A percentile compares a stretch with the other conserved stretches of the same genome.
phyloP scores from a whole-genome alignment of 2,888 invertebrate species.

The Oasisia sp. region DNA sequence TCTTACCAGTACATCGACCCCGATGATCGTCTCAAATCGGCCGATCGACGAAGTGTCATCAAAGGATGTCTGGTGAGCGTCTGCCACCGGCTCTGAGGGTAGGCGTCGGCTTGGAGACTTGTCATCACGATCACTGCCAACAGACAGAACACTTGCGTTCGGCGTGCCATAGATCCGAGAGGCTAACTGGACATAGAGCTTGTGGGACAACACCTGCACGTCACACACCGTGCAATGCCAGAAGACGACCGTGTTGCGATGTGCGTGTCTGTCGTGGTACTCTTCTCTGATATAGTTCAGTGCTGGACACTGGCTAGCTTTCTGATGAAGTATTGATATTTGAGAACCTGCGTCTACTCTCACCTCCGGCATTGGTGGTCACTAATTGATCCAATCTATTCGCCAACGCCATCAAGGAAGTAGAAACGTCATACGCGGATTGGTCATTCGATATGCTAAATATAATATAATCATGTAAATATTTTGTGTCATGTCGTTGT shows the following conservation, averaged over 20 bases:
- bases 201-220: neutral
- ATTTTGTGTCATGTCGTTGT: neutral
- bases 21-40: neutral
- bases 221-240: neutral
- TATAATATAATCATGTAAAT: neutral
- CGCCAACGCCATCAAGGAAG: neutral
- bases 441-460: neutral
- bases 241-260: neutral
- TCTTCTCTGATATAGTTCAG: neutral
- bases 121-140: slow-evolving; percentile 2
- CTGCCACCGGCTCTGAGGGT: neutral
- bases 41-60: neutral
- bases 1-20: neutral
- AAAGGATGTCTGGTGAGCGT: neutral
- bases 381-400: neutral
- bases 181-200: neutral
- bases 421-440: neutral
- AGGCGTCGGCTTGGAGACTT: neutral
- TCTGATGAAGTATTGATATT: neutral
- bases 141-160: neutral
- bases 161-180: neutral
- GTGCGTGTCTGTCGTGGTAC: neutral
- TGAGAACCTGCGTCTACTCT: neutral
- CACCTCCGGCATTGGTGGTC: neutral
- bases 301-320: neutral